Percentiles rank a stretch among this genome's conserved stretches.
phyloP scores from a whole-genome alignment of 2,113 vertebrate genomes.

The Pluvianellus socialis region DNA sequence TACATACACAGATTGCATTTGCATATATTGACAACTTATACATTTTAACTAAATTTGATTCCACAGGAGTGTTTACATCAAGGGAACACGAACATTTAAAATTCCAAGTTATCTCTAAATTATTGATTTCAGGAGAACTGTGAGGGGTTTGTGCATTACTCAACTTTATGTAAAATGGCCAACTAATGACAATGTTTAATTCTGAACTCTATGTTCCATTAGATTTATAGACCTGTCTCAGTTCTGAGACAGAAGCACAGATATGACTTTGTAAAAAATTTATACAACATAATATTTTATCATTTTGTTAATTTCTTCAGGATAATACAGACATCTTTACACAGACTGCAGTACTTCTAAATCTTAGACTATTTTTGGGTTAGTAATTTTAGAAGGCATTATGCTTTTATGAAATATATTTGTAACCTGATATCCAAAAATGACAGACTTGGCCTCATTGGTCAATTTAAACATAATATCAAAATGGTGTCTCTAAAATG shows the following conservation, averaged over 20 bases:
- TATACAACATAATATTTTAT: conserved; percentile 55
- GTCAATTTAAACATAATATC: conserved; percentile 39
- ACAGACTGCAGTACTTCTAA: neutral
- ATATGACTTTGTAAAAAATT: conserved; percentile 50
- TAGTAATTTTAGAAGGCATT: conserved; percentile 61
- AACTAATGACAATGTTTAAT: conserved; percentile 52
- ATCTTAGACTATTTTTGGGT: conserved; percentile 51
- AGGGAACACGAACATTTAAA: conserved; percentile 12
- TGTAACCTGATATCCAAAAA: conserved; percentile 41
- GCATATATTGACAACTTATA: neutral
- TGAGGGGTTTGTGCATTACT: conserved; percentile 13
- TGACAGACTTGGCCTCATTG: conserved; percentile 4
- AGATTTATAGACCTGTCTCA: conserved; percentile 44
- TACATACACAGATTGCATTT: conserved; percentile 23
- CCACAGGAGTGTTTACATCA: conserved; percentile 20
- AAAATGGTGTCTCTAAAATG: conserved; percentile 34
- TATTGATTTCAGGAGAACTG: conserved; percentile 45
- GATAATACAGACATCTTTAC: conserved; percentile 31
- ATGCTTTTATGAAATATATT: conserved; percentile 65
- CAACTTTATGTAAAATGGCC: conserved; percentile 34
- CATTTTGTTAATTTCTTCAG: conserved; percentile 62
- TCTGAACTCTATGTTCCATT: conserved; percentile 14
- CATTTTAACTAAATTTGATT: conserved; percentile 14
- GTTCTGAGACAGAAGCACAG: conserved; percentile 41
- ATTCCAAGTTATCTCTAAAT: conserved; percentile 35